Evolutionary conservation across 23 tunicate genomes (phyloP).

Genomic region (Oikopleura albicans): DNA sequence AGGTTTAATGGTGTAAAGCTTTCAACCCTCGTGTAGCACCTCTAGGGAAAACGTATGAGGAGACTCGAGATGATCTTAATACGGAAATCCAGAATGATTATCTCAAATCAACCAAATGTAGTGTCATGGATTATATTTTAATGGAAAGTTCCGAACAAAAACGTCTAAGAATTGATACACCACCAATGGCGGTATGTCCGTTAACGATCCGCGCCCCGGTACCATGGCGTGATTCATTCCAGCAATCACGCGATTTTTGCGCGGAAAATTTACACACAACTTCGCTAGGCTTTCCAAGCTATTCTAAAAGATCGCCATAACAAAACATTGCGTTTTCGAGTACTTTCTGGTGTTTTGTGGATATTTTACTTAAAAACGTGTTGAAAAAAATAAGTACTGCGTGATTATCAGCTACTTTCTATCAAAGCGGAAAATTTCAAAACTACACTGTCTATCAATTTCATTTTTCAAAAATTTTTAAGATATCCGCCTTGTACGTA

Average conservation of each 20-base stretch:
- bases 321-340: conserved; percentile 45
- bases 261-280: conserved; percentile 40
- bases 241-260: conserved; percentile 41
- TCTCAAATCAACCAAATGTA: not conserved
- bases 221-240: conserved; percentile 43
- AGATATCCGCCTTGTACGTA: too few relatives aligned
- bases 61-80: not conserved
- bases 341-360: too few relatives aligned
- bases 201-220: conserved; percentile 68
- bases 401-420: too few relatives aligned
- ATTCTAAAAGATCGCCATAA: conserved; percentile 52
- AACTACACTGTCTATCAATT: too few relatives aligned
- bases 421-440: too few relatives aligned
- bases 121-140: not conserved
- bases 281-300: conserved; percentile 31
- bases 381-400: too few relatives aligned
- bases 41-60: too few relatives aligned
- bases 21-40: too few relatives aligned
- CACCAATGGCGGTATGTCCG: not conserved
- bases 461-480: too few relatives aligned
- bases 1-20: too few relatives aligned
- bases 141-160: not conserved
- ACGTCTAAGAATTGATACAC: not conserved
- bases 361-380: too few relatives aligned
- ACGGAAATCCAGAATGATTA: not conserved